Evolutionary conservation across 2,797 vertebrate species (phyloP).

Genomic region (Dendrocincla tyrannina): DNA sequence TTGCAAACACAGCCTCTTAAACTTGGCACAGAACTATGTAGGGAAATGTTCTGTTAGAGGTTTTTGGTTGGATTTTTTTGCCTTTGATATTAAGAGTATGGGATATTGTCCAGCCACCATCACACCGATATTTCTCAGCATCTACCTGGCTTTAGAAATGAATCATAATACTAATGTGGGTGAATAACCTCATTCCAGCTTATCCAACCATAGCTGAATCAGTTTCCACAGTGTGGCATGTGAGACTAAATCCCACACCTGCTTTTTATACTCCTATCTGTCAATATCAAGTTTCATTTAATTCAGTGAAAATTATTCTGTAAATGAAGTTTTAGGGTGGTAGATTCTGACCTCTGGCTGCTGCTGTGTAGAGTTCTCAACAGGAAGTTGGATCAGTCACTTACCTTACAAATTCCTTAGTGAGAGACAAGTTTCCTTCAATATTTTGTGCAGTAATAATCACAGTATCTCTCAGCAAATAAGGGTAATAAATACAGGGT

Average conservation of each 20-base stretch:
- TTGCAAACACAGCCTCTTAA: not conserved
- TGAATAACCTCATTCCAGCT: not conserved
- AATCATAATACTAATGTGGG: not conserved
- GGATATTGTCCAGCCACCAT: not conserved
- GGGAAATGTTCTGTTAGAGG: not conserved
- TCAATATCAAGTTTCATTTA: not conserved
- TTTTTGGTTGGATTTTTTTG: not conserved
- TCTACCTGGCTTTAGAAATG: not conserved
- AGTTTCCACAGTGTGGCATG: not conserved
- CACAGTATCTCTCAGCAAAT: not conserved
- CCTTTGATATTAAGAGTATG: not conserved
- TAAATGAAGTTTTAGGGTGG: not conserved
- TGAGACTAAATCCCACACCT: not conserved
- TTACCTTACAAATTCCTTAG: not conserved
- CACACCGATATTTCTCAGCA: not conserved
- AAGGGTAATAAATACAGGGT: not conserved
- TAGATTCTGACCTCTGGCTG: not conserved
- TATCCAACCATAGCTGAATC: not conserved
- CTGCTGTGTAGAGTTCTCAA: not conserved
- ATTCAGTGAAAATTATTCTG: not conserved
- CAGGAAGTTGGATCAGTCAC: not conserved
- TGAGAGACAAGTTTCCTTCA: not conserved
- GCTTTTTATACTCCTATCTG: not conserved
- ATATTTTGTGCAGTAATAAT: not conserved
- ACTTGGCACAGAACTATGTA: not conserved